phyloP scores from a whole-genome alignment of 35 echinoderm and acorn worm genomes.

The Acanthaster planci region DNA sequence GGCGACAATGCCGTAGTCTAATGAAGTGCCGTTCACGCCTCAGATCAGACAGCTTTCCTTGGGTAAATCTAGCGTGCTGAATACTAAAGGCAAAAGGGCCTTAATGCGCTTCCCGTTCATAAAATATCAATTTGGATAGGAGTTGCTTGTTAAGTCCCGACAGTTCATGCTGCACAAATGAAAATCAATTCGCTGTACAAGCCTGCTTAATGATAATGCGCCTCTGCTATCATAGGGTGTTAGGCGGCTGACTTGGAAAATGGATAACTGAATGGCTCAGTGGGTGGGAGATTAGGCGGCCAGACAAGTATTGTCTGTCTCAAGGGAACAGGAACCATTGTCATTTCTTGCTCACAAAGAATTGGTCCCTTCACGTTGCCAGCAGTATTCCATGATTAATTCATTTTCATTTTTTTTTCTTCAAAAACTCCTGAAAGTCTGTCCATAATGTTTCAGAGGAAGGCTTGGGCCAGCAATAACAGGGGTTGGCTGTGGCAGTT shows the following conservation, averaged over 20 bases:
- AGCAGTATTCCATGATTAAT: not conserved
- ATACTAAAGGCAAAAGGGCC: not conserved
- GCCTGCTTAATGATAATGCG: not conserved
- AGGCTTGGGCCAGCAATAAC: not conserved
- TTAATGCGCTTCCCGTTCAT: conserved; percentile 21
- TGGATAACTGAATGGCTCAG: too few relatives aligned
- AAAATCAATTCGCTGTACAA: conserved; percentile 23
- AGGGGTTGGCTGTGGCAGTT: not conserved
- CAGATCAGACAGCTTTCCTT: not conserved
- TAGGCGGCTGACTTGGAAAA: too few relatives aligned
- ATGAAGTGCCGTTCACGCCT: not conserved
- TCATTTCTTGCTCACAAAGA: too few relatives aligned
- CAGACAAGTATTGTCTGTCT: too few relatives aligned
- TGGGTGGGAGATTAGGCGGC: too few relatives aligned
- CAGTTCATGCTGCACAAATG: not conserved
- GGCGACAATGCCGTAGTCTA: not conserved
- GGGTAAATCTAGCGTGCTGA: conserved; percentile 14
- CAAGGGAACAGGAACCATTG: too few relatives aligned
- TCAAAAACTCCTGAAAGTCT: not conserved
- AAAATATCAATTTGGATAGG: conserved; percentile 14
- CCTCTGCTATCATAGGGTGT: too few relatives aligned
- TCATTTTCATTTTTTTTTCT: not conserved
- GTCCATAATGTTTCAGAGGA: conserved; percentile 13
- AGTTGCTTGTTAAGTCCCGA: not conserved
- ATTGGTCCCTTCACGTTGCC: too few relatives aligned